Evolutionary conservation across 2,113 vertebrate species (phyloP).

Genomic region (Bombycilla garrulus): DNA sequence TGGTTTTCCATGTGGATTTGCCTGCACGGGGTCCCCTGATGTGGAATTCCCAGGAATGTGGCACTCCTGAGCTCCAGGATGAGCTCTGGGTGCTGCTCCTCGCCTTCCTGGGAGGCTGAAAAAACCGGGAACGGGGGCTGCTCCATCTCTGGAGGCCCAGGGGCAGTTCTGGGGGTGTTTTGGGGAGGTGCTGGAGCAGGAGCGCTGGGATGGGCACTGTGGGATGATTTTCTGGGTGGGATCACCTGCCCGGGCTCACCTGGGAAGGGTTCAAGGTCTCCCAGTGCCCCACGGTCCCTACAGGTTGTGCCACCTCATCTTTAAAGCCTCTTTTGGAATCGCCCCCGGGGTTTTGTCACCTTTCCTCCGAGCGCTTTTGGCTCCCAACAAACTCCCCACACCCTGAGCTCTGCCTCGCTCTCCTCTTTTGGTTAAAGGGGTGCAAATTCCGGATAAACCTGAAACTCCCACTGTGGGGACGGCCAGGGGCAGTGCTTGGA

Average conservation of each 20-base stretch:
- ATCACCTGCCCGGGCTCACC: neutral
- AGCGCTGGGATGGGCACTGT: rapidly evolving
- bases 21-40: rapidly evolving
- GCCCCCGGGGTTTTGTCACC: neutral
- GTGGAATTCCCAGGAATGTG: rapidly evolving
- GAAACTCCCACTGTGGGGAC: neutral
- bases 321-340: neutral
- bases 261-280: neutral
- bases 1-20: neutral
- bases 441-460: slow-evolving; percentile 18
- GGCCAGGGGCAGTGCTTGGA: neutral
- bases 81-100: neutral
- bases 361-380: neutral
- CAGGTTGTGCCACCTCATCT: neutral
- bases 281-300: rapidly evolving
- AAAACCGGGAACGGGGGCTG: neutral
- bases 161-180: rapidly evolving
- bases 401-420: neutral
- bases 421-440: neutral
- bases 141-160: rapidly evolving
- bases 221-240: neutral
- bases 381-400: neutral
- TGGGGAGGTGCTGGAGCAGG: neutral
- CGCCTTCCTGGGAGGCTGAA: neutral
- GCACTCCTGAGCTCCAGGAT: rapidly evolving